Evolutionary conservation across 2,113 vertebrate genomes (phyloP), one percentile per base, ranked within the genome.

Genomic region (Setophaga kirtlandii): DNA sequence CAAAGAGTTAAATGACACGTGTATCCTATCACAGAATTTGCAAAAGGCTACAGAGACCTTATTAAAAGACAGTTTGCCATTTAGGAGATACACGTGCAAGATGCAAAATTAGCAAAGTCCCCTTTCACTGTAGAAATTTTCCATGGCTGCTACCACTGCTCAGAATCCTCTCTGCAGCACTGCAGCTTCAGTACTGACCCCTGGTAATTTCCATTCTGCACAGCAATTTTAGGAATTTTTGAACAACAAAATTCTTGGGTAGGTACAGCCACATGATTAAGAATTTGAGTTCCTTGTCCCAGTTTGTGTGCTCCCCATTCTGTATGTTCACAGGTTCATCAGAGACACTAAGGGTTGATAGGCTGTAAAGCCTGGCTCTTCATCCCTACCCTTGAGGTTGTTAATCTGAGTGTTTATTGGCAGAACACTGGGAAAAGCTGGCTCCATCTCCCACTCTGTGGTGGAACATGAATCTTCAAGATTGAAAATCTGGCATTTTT

Each of bases 401-500:
- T 93, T 95, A 81, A 81, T 68, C n/a, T 53, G 13, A 74, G 64
- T 18, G 12, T 58, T 83, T 83, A 75, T 75, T 92, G 76, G 90
- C 79, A 94, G 88, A 94, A 81, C 25, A 35, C 41, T 60, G 92
- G 58, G 86, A 89, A 92, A 69, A 92, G 83, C 93, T 96, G 94
- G 89, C 93, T 92, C 53, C 80, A 39, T 89, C 88, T 94, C 85
- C 64, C 1, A 27, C 76, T 90, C 88, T 91, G 92, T 95, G 88
- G 90, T 94, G 69, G 92, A 90, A 93, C 83, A 82, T 76, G 88
- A 78, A 86, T 95, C 76, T 92, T 71, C 44, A 87, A 52, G 80
- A 92, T 2, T 76, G 85, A 95, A 94, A 95, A 93, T 96, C 93
- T 94, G 93, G 90, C 60, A 4, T 87, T 94, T 95, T 88, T 94